phyloP scores from a whole-genome alignment of 2,113 vertebrate species.

The human region GRCh38 chr3:159109501-159110000 shows the following conservation, averaged over 20 bases:
- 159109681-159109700: too few species aligned
- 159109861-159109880: neutral
- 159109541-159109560: neutral
- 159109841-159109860: neutral
- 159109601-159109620: neutral
- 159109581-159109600: neutral
- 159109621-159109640: neutral
- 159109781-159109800: neutral
- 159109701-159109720: neutral
- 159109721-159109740: neutral
- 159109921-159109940: neutral
- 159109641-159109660: neutral
- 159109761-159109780: slow-evolving; percentile 3
- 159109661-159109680: neutral
- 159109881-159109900: neutral
- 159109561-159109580: neutral
- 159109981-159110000: neutral
- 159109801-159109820: neutral
- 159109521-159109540: neutral
- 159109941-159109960: neutral
- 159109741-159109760: neutral
- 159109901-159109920: neutral
- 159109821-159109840: neutral
- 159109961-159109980: neutral
- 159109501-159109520: neutral